These are phyloP conservation scores for Neoscelio sp. DNA, from an alignment of 2,888 invertebrate species.

Conservation along the genomic window DNA sequence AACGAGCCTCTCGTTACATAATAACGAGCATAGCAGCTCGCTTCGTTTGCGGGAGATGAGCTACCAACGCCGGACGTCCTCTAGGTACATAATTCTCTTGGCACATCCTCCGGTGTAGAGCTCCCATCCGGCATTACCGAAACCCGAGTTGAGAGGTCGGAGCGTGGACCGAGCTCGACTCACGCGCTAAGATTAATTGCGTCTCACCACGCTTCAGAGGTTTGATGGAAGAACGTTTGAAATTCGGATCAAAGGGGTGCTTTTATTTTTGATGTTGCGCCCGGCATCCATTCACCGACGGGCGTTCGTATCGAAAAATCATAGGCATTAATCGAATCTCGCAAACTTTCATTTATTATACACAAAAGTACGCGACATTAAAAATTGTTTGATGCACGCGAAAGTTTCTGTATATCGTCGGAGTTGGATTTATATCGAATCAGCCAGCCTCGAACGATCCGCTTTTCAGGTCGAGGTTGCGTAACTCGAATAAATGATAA, in stretches of 20 bases:
- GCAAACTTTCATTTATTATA: slow-evolving; percentile 38
- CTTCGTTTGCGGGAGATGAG: slow-evolving; percentile 77
- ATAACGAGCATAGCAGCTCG: slow-evolving; percentile 79
- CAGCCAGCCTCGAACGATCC: slow-evolving; percentile 50
- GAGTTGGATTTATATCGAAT: slow-evolving; percentile 50
- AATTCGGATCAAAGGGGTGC: neutral
- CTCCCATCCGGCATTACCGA: slow-evolving; percentile 74
- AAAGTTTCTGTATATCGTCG: slow-evolving; percentile 11
- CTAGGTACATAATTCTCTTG: slow-evolving; percentile 68
- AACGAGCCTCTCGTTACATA: slow-evolving; percentile 82
- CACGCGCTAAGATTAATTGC: slow-evolving; percentile 72
- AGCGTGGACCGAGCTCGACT: slow-evolving; percentile 58
- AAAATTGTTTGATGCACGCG: slow-evolving; percentile 32
- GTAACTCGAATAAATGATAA: slow-evolving; percentile 58
- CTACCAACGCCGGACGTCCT: slow-evolving; percentile 75
- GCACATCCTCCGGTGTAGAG: slow-evolving; percentile 67
- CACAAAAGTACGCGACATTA: slow-evolving; percentile 35
- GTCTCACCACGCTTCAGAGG: slow-evolving; percentile 61
- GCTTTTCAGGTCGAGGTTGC: slow-evolving; percentile 60
- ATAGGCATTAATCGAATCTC: slow-evolving; percentile 36
- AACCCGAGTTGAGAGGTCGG: slow-evolving; percentile 75
- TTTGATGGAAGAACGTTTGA: slow-evolving; percentile 48
- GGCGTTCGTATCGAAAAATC: slow-evolving; percentile 14
- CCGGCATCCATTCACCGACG: slow-evolving; percentile 13
- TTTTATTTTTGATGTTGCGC: neutral